A percentile compares a stretch with the other conserved stretches of the same genome.
Conservation (phyloP, 2,888 invertebrate species). For the Noctua janthe region DNA sequence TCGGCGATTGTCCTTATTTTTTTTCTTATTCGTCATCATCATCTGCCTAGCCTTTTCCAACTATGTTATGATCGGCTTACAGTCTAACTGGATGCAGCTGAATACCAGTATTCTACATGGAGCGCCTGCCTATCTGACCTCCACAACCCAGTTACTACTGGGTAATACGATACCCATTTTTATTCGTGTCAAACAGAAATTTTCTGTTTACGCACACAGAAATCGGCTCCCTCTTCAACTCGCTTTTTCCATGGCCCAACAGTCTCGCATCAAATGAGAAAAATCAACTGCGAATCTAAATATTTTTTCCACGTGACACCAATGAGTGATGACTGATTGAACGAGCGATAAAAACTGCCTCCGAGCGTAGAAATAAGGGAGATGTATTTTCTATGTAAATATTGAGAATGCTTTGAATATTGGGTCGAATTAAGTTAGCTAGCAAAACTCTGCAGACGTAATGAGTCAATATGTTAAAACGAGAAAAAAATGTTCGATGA, state of each 20-base stretch:
- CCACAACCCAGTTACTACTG: no score
- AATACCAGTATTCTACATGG: no score
- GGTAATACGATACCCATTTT: no score
- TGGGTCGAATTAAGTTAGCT: not conserved
- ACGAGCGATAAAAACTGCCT: conserved; percentile 49
- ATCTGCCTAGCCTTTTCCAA: no score
- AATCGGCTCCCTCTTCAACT: not conserved
- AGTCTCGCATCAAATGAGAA: conserved; percentile 57
- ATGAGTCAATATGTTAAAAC: not conserved
- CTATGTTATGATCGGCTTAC: no score
- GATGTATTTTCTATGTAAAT: conserved; percentile 22
- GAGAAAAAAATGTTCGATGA: not conserved
- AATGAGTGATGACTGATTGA: conserved; percentile 62
- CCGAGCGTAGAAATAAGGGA: conserved; percentile 14
- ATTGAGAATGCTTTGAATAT: not conserved
- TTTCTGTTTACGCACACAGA: not conserved
- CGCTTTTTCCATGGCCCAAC: conserved; percentile 30
- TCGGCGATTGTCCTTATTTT: no score
- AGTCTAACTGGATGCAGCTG: no score
- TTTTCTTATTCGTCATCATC: not conserved
- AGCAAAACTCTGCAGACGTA: not conserved
- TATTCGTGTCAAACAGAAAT: not conserved
- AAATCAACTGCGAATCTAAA: conserved; percentile 66
- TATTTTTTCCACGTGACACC: conserved; percentile 65
- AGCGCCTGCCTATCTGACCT: no score